Conservation (phyloP, 92 coral and sea anemone genomes). For the Parazoanthus atlanticus region DNA sequence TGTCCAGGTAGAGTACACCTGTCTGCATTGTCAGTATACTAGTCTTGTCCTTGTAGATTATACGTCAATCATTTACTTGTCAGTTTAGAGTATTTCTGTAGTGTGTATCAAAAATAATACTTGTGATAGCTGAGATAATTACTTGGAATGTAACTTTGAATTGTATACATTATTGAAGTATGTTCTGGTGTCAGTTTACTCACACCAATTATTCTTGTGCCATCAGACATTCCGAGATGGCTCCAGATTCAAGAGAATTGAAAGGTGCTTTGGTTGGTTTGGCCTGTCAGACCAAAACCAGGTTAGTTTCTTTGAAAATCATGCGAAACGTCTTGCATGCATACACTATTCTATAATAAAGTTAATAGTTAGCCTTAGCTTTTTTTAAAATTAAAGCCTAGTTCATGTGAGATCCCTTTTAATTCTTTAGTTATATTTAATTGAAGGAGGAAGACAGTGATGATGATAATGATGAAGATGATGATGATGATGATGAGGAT, state of each 20-base stretch:
- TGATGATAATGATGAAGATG: conserved; percentile 42
- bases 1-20: no score
- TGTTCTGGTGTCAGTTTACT: neutral
- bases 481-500: conserved; percentile 60
- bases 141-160: no score
- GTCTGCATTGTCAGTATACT: no score
- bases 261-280: conserved; percentile 88
- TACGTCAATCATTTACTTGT: no score
- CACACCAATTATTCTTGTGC: neutral
- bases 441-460: conserved; percentile 36
- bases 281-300: conserved; percentile 60
- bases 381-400: neutral
- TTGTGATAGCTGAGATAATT: no score
- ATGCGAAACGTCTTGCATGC: neutral
- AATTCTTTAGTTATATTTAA: neutral
- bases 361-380: neutral
- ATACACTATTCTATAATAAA: no score
- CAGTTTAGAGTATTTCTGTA: no score
- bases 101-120: no score
- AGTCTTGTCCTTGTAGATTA: no score
- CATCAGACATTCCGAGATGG: conserved; percentile 62
- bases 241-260: conserved; percentile 84
- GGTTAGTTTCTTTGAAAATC: conserved; percentile 53
- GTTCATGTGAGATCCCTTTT: neutral
- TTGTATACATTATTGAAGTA: neutral